Evolutionary conservation across 1,140 invertebrate genomes (phyloP).

Genomic region (Drosophila saltans): DNA sequence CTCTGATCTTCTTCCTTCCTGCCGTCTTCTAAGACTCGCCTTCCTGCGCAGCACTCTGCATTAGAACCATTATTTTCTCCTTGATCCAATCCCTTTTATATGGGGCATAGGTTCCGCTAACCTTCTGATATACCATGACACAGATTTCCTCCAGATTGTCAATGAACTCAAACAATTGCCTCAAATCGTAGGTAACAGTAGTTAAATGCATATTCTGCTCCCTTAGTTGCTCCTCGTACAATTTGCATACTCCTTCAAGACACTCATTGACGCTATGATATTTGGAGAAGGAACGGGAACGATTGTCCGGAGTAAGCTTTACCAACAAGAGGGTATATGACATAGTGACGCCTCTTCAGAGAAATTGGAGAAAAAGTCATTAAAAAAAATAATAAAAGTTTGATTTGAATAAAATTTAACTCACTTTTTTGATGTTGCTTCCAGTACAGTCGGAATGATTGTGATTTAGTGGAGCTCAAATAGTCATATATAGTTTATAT

Average conservation of each 20-base stretch:
- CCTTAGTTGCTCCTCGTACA: not conserved
- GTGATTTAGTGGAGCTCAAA: not conserved
- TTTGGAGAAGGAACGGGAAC: not conserved
- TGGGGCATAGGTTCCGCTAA: not conserved
- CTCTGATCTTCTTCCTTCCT: not conserved
- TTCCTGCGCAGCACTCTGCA: not conserved
- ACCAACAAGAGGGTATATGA: not conserved
- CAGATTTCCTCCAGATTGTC: constrained; percentile 1
- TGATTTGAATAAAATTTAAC: not conserved
- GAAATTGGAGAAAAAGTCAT: not conserved
- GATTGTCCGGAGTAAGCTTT: not conserved
- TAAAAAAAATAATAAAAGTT: not conserved
- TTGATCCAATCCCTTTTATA: constrained; percentile 7
- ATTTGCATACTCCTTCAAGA: constrained; percentile 1
- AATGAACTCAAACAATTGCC: not conserved
- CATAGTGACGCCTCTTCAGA: not conserved
- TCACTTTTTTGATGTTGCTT: not conserved
- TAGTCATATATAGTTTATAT: not conserved
- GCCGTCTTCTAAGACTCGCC: too few species aligned
- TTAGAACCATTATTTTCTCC: not conserved
- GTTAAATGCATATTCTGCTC: not conserved
- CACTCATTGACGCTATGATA: not conserved
- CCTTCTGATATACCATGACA: constrained; percentile 1
- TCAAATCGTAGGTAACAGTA: not conserved
- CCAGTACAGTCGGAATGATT: too few species aligned